A percentile compares a stretch with the other conserved stretches of the same genome.
Conservation (phyloP, 2,113 vertebrate species). For the Anolis sagrei region DNA sequence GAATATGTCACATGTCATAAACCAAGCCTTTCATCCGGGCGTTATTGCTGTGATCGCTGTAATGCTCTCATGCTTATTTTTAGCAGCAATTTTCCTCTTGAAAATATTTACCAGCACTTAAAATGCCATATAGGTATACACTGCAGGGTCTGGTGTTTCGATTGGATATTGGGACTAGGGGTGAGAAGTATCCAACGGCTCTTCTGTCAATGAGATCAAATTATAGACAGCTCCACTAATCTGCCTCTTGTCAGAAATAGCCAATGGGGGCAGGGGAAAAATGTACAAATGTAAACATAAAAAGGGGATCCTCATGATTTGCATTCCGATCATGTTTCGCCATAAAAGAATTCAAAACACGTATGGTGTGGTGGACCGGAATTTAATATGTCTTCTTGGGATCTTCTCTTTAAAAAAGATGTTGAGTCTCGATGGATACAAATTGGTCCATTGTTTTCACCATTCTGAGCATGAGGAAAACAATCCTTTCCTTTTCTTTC, state of each 20-base stretch:
- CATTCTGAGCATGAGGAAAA: conserved; percentile 76
- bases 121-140: neutral
- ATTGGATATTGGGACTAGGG: conserved; percentile 7
- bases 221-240: conserved; percentile 65
- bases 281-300: conserved; percentile 76
- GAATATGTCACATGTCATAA: conserved; percentile 53
- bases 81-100: conserved; percentile 50
- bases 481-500: conserved; percentile 86
- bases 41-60: conserved; percentile 31
- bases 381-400: conserved; percentile 47
- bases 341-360: conserved; percentile 56
- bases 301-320: conserved; percentile 64
- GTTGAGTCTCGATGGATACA: conserved; percentile 77
- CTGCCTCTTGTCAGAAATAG: conserved; percentile 68
- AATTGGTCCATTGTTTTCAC: conserved; percentile 90
- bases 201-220: conserved; percentile 66
- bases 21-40: conserved; percentile 27
- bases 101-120: conserved; percentile 53
- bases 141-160: neutral
- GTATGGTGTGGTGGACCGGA: conserved; percentile 20
- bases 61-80: conserved; percentile 51
- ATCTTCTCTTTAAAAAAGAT: conserved; percentile 66
- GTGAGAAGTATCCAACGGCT: conserved; percentile 39
- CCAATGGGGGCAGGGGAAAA: conserved; percentile 58
- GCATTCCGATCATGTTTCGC: conserved; percentile 64